phyloP scores from a whole-genome alignment of 2,113 vertebrate genomes.

The Hiodon tergisus region DNA sequence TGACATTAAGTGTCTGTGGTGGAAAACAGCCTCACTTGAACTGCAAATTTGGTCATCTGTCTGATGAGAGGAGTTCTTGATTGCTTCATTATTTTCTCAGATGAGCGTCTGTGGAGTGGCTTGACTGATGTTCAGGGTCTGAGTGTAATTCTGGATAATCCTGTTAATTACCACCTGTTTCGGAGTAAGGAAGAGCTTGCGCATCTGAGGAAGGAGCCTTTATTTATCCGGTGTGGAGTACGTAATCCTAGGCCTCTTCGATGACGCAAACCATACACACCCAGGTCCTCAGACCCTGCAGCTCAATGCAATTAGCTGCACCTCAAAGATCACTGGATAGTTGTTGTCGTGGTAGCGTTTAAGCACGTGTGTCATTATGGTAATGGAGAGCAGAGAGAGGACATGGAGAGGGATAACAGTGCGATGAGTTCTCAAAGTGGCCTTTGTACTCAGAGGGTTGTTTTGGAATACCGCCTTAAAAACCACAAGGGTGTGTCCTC shows the following conservation, averaged over 20 bases:
- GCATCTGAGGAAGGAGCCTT: not conserved
- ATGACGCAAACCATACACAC: constrained; percentile 25
- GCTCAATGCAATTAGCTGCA: constrained; percentile 18
- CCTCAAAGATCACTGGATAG: constrained; percentile 3
- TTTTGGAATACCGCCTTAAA: no score
- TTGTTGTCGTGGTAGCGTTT: constrained; percentile 12
- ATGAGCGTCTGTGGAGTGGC: constrained; percentile 43
- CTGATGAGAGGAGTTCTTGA: constrained; percentile 49
- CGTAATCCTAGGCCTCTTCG: constrained; percentile 2
- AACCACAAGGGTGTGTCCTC: no score
- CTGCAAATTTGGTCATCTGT: constrained; percentile 30
- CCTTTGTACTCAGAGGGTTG: no score
- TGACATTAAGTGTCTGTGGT: constrained; percentile 50
- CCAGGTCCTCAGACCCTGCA: constrained; percentile 16
- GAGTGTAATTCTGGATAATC: constrained; percentile 40
- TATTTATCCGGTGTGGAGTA: not conserved
- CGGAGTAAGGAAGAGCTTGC: constrained; percentile 11
- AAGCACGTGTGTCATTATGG: constrained; percentile 16
- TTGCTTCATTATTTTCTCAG: constrained; percentile 58
- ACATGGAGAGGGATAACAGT: constrained; percentile 25
- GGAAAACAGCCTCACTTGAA: constrained; percentile 22
- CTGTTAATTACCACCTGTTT: constrained; percentile 28
- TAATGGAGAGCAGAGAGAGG: not conserved
- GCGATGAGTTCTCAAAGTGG: not conserved
- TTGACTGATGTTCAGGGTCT: constrained; percentile 48